These are phyloP conservation scores for Lomographa bimaculata DNA, from an alignment of 2,888 invertebrate genomes.

Conservation along the genomic window DNA sequence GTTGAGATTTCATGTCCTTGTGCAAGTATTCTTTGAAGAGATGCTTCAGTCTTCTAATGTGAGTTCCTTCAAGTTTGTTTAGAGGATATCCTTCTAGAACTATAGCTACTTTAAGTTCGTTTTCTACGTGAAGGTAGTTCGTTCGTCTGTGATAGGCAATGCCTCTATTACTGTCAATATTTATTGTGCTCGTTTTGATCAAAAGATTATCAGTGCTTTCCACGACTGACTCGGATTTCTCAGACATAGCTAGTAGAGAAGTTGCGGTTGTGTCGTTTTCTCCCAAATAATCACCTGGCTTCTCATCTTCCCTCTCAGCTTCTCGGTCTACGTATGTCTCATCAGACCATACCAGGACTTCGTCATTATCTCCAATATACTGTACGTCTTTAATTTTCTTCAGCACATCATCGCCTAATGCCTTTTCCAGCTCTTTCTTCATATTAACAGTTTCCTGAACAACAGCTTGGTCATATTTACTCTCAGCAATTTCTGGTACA, in stretches of 20 bases:
- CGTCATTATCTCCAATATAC: conserved; percentile 55
- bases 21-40: conserved; percentile 70
- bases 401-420: conserved; percentile 47
- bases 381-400: conserved; percentile 57
- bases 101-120: conserved; percentile 68
- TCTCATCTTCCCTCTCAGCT: conserved; percentile 24
- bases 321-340: conserved; percentile 40
- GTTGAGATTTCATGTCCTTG: conserved; percentile 67
- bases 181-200: conserved; percentile 56
- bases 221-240: conserved; percentile 56
- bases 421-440: conserved; percentile 43
- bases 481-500: conserved; percentile 10
- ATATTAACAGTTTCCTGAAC: conserved; percentile 27
- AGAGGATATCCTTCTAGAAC: conserved; percentile 70
- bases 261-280: conserved; percentile 33
- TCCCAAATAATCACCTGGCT: conserved; percentile 13
- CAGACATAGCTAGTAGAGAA: conserved; percentile 51
- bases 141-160: conserved; percentile 73
- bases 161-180: conserved; percentile 70
- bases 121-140: conserved; percentile 70
- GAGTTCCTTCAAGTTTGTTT: conserved; percentile 69
- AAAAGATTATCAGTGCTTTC: conserved; percentile 61
- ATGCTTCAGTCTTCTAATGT: conserved; percentile 66
- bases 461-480: conserved; percentile 3
- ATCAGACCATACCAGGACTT: conserved; percentile 59